Base-by-base conservation (phyloP, 2,888 invertebrate genomes). In the Lasioglossum lativentre region DNA sequence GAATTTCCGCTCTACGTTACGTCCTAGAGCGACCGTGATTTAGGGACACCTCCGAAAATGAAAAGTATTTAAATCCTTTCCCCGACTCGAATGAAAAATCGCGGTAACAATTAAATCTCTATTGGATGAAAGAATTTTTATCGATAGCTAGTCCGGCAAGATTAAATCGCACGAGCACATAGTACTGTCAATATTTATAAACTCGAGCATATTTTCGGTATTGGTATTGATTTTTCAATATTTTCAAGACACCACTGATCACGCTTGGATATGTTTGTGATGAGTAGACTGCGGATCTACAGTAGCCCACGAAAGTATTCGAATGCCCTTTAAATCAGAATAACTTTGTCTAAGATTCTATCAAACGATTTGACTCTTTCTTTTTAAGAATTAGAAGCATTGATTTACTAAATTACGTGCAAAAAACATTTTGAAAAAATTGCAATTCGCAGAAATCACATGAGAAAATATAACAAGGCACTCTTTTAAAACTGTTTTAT, bases 1-100 rank as follows among this genome's bases (percentile, higher is more conserved):
- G 87, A 90, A 86, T 89, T 87, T 90, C 88, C 85, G 75, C 75
- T 83, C 78, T 77, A 74, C 80, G 82, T 89, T 89, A 88, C 86
- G 77, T 86, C 59, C 80, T 87, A 75, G 47, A 73, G 66, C 82
- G 75, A 78, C 72, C 86, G 86, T 88, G 86, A 90, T 90, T 90
- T 90, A 89, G 80, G 79, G 70, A 75, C 79, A 47, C 73, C 83
- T 80, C 30, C 66, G 56, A 81, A 86, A 80, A 89, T 86, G 86
- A 88, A 81, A 90, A 85, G 75, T 89, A 82, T 82, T 73, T 27
- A 27, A 66, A 27, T 42, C 75, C 72, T 70, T 75, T 72, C 34
- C 42, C 79, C 59, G 75, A 66, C 68, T 81, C 86, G 72, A 86
- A 76, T 77, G 71, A 86, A 86, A 83, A 83, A 81, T 86, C 70